Percentiles rank a stretch among this genome's conserved stretches.
Evolutionary conservation across 2,113 vertebrate genomes (phyloP).

Genomic region (Todiramphus saurophagus): DNA sequence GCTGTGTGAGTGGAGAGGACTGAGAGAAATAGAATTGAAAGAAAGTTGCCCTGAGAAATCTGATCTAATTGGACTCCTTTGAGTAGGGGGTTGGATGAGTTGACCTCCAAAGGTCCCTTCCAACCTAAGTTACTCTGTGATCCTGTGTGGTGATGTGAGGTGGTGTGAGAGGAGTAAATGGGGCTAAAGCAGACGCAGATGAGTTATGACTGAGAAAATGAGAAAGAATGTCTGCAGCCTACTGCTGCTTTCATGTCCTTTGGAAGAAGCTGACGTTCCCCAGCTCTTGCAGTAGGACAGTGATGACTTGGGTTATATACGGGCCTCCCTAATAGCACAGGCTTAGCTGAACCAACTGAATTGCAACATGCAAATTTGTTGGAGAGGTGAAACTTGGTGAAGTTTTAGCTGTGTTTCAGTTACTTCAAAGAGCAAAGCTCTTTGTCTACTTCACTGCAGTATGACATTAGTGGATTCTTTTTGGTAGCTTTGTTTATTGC

Average conservation of each 20-base stretch:
- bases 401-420: neutral
- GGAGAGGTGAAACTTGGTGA: neutral
- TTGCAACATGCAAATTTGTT: neutral
- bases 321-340: neutral
- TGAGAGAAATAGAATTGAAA: neutral
- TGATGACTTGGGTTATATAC: neutral
- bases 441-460: neutral
- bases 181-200: neutral
- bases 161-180: neutral
- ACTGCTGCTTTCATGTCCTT: neutral
- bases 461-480: neutral
- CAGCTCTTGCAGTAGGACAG: neutral
- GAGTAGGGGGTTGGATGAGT: neutral
- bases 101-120: neutral
- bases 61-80: neutral
- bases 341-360: neutral
- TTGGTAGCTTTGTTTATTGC: neutral
- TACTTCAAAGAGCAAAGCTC: neutral
- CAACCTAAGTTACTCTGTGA: neutral
- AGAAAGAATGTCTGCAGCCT: neutral
- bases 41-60: neutral
- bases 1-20: neutral
- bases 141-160: neutral
- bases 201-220: neutral
- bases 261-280: neutral